phyloP scores from a whole-genome alignment of 2,113 vertebrate species.

The Tiliqua scincoides region DNA sequence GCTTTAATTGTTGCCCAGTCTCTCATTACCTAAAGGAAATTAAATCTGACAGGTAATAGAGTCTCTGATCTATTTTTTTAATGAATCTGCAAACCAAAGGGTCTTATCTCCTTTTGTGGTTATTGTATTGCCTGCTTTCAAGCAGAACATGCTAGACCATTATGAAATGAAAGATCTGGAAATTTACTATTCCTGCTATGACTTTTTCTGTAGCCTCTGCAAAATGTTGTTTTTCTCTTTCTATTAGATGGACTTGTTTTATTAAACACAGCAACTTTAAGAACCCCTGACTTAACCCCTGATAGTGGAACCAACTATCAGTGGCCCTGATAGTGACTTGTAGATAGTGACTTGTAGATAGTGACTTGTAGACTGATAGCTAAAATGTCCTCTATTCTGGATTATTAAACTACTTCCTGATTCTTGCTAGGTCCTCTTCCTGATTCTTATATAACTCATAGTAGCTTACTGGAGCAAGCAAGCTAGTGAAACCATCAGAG shows the following conservation, averaged over 20 bases:
- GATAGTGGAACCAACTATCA: too few relatives aligned
- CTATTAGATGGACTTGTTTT: background rate
- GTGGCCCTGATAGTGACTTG: background rate
- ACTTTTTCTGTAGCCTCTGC: background rate
- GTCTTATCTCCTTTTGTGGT: background rate
- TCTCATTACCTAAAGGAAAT: constrained; percentile 47
- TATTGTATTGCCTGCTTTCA: constrained; percentile 36
- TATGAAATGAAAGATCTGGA: constrained; percentile 19
- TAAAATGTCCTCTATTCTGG: background rate
- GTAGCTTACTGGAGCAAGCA: background rate
- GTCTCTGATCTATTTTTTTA: background rate
- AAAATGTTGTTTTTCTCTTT: background rate
- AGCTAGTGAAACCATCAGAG: background rate
- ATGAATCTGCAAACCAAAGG: constrained; percentile 17
- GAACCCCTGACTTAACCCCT: background rate
- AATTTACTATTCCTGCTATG: background rate
- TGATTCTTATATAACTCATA: background rate
- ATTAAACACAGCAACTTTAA: background rate
- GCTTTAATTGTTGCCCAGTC: constrained; percentile 14
- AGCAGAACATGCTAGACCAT: constrained; percentile 20
- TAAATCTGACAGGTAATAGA: background rate
- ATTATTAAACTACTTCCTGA: background rate
- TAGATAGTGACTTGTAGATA: background rate
- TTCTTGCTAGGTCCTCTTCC: background rate
- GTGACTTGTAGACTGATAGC: background rate